Conservation (phyloP, 2,888 invertebrate species). For the Neoascia interrupta region DNA sequence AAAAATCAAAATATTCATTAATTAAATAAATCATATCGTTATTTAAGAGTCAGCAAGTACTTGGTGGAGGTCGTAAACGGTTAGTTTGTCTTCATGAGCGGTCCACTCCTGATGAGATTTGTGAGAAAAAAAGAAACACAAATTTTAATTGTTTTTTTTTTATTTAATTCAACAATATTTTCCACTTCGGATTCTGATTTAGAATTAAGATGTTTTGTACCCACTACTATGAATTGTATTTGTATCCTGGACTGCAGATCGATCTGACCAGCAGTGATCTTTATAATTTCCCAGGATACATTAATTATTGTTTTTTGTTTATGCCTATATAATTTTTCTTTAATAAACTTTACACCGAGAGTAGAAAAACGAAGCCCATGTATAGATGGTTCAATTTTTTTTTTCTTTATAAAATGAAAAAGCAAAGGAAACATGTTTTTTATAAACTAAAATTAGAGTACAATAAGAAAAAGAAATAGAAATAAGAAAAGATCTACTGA, state of each 20-base stretch:
- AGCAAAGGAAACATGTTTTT: conserved; percentile 1
- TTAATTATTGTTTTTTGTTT: not conserved
- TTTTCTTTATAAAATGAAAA: conserved; percentile 34
- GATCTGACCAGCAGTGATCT: conserved; percentile 64
- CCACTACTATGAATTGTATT: conserved; percentile 41
- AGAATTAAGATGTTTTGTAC: conserved; percentile 28
- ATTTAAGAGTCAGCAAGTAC: no score
- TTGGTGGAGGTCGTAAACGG: no score
- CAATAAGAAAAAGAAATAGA: conserved; percentile 3
- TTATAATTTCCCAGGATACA: conserved; percentile 41
- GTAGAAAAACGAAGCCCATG: conserved; percentile 56
- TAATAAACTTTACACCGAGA: conserved; percentile 54
- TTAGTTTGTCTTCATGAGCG: no score
- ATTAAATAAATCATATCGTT: no score
- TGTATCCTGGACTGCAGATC: conserved; percentile 43
- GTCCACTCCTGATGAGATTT: no score
- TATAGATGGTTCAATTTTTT: conserved; percentile 28
- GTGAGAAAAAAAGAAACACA: not conserved
- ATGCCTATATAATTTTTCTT: conserved; percentile 3
- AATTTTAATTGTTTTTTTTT: no score
- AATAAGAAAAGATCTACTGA: conserved; percentile 10
- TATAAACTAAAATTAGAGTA: conserved; percentile 10
- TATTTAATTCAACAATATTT: conserved; percentile 55
- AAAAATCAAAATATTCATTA: no score
- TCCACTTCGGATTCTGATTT: conserved; percentile 54